phyloP scores from a whole-genome alignment of 2,113 vertebrate genomes.

The Tinamus guttatus region DNA sequence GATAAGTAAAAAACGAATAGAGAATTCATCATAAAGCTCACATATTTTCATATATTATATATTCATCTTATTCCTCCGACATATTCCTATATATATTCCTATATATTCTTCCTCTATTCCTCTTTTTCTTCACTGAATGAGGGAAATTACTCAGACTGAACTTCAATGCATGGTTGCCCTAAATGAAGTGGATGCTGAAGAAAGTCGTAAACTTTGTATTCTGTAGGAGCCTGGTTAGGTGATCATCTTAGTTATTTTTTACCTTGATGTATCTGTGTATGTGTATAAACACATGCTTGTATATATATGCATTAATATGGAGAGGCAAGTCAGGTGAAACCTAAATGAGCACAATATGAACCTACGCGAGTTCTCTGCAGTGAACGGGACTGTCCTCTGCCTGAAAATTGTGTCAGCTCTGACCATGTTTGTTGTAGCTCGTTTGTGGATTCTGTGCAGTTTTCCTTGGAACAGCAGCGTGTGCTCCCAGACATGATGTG shows the following conservation, averaged over 20 bases:
- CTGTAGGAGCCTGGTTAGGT: background rate
- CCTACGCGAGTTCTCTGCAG: background rate
- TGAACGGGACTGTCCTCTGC: background rate
- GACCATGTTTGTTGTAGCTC: background rate
- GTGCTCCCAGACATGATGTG: constrained; percentile 29
- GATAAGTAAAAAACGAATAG: background rate
- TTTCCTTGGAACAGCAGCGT: constrained; percentile 20
- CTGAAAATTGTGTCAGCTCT: background rate
- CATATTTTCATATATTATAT: background rate
- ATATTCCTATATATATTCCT: too few species aligned
- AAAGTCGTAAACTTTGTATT: background rate
- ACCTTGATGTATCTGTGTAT: background rate
- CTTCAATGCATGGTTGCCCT: background rate
- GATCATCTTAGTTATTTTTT: background rate
- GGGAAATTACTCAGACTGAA: background rate
- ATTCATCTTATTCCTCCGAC: background rate
- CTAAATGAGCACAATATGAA: background rate
- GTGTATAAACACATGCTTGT: accelerated
- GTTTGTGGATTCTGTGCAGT: background rate
- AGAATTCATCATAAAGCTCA: background rate
- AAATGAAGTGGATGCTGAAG: background rate
- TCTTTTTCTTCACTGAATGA: background rate
- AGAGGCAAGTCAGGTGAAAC: background rate
- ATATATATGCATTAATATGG: background rate
- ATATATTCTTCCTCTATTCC: background rate